phyloP scores from a whole-genome alignment of 2,797 vertebrate genomes.

The Orestias chungarensis region DNA sequence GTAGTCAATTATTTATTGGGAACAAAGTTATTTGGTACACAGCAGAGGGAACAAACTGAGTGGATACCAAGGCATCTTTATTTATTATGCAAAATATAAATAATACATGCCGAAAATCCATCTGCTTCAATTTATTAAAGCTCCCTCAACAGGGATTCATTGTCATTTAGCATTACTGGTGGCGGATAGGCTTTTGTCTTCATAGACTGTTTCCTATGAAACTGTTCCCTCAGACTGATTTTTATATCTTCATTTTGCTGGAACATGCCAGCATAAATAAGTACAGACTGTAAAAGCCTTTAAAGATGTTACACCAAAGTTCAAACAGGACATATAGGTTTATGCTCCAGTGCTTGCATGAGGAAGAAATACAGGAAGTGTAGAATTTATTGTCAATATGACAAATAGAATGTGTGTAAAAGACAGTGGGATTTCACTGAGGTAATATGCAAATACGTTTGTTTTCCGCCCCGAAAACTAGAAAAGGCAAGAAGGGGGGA shows the following conservation, averaged over 20 bases:
- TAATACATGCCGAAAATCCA: conserved; percentile 78
- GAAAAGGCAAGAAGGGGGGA: conserved; percentile 35
- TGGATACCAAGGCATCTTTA: conserved; percentile 77
- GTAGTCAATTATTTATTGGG: conserved; percentile 81
- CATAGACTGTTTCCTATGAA: conserved; percentile 60
- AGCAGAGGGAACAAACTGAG: conserved; percentile 77
- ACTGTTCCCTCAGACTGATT: conserved; percentile 57
- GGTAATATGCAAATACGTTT: conserved; percentile 30
- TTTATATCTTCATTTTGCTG: conserved; percentile 62
- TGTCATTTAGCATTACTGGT: conserved; percentile 73
- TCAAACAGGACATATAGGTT: conserved; percentile 60
- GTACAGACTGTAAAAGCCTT: conserved; percentile 57
- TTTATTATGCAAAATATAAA: conserved; percentile 81
- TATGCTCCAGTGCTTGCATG: conserved; percentile 58
- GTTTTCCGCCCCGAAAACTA: conserved; percentile 44
- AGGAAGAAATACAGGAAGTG: conserved; percentile 43
- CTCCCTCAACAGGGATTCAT: conserved; percentile 69
- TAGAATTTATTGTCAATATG: conserved; percentile 51
- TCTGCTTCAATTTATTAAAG: conserved; percentile 78
- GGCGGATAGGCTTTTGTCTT: conserved; percentile 64
- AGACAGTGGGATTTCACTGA: conserved; percentile 12
- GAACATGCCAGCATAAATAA: conserved; percentile 60
- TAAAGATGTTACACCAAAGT: conserved; percentile 62
- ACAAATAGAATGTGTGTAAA: conserved; percentile 13
- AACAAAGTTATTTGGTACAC: conserved; percentile 84